These are phyloP conservation scores for Platysteira castanea DNA, from an alignment of 2,113 vertebrate species.

Conservation along the genomic window DNA sequence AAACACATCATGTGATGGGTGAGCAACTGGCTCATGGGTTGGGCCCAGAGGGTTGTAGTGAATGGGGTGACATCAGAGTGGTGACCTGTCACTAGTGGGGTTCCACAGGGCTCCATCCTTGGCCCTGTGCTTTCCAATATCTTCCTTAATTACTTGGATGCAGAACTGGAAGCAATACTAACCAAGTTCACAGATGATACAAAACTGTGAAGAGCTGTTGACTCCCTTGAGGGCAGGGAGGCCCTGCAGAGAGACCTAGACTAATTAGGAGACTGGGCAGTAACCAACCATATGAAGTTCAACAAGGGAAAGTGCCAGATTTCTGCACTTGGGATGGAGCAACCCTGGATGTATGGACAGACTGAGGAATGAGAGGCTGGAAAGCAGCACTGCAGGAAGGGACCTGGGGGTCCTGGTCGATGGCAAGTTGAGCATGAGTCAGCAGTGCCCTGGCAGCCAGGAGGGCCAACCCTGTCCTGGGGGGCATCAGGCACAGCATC, in stretches of 20 bases:
- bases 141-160: background rate
- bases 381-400: background rate
- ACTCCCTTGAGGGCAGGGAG: background rate
- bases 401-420: rapidly evolving
- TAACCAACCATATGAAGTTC: background rate
- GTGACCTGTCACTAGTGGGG: background rate
- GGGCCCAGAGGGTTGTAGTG: background rate
- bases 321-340: background rate
- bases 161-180: background rate
- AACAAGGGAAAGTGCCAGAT: rapidly evolving
- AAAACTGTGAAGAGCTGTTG: background rate
- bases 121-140: background rate
- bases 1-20: background rate
- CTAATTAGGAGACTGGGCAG: background rate
- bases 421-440: background rate
- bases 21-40: background rate
- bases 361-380: background rate
- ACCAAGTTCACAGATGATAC: too few relatives aligned
- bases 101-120: background rate
- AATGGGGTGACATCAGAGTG: background rate
- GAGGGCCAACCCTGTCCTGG: background rate
- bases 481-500: background rate
- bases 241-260: background rate
- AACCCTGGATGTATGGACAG: background rate
- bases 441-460: background rate